A percentile compares a stretch with the other conserved stretches of the same genome.
Evolutionary conservation across 2,797 vertebrate species (phyloP).

Genomic region (Diglossa cyanea): DNA sequence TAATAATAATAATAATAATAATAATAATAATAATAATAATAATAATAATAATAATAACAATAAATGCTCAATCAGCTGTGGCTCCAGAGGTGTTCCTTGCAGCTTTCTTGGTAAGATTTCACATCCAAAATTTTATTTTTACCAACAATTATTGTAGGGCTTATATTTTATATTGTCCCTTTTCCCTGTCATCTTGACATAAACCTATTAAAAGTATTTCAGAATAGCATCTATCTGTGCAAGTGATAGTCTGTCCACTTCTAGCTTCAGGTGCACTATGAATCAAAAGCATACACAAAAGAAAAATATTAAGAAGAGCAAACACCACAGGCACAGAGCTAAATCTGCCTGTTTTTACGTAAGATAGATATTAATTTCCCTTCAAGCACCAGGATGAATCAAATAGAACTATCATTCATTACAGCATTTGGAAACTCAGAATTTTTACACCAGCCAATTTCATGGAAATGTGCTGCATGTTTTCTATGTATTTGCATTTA

Average conservation of each 20-base stretch:
- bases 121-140: conserved; percentile 38
- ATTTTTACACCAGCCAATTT: background rate
- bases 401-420: background rate
- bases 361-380: background rate
- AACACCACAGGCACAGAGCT: background rate
- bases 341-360: background rate
- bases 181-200: background rate
- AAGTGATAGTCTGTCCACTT: background rate
- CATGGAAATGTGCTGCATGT: background rate
- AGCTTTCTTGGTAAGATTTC: conserved; percentile 43
- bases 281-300: background rate
- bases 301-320: background rate
- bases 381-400: background rate
- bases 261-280: background rate
- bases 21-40: no score
- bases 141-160: conserved; percentile 13
- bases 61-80: background rate
- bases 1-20: background rate
- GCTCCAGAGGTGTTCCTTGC: background rate
- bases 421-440: background rate
- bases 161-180: conserved; percentile 24
- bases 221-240: background rate
- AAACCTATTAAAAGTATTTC: background rate
- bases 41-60: no score
- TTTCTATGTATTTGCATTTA: background rate